Base-by-base conservation (phyloP, 2,113 vertebrate genomes). In the Amazona vittata region DNA sequence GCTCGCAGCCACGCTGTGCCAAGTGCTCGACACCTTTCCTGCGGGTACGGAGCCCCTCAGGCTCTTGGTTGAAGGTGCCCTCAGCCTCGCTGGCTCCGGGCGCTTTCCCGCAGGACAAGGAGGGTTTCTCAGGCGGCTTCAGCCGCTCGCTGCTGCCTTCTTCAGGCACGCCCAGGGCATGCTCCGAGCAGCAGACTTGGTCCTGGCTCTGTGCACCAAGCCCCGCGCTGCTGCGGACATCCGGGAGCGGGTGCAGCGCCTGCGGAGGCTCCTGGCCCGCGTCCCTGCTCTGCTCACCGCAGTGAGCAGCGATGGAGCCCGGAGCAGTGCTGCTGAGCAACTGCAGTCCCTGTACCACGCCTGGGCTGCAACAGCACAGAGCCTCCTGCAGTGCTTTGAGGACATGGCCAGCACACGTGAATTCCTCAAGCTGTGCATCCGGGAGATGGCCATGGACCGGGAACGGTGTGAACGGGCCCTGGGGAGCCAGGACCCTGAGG, bases 21-120 rank as follows among this genome's bases (percentile, higher is more conserved):
- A 98, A 94, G 96, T 99, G 94, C 91, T 99, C 29, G 97, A 99
- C 79, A 96, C 96, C 15, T 99, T 99, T 97, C 95, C 98, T 2
- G 50, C 86, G 11, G 97, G 95, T 7, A 91, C 97, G 57, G 96
- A 97, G 29, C 97, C 98, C 19, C 92, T 98, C 37, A 93, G 97
- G 35, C 97, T 96, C 46, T 86, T 99, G 84, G 50, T 97, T 26
- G 88, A 90, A 60, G 90, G 86, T 20, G 95, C 97, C 21, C 37
- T 93, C 2, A 88, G 59, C 25, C 81, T 94, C 31, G 59, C 96
- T 8, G 33, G 59, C 33, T 83, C 91, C 1, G 68, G 21, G 9
- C 22, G 82, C 25, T 70, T 83, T 33, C 57, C 37, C 20, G 15
- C 55, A 33, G n/a, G 52, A 18, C 41, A 75, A 7, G 91, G 97